Base-by-base conservation (phyloP, 2,888 invertebrate genomes). In the Synanthedon andrenaeformis region DNA sequence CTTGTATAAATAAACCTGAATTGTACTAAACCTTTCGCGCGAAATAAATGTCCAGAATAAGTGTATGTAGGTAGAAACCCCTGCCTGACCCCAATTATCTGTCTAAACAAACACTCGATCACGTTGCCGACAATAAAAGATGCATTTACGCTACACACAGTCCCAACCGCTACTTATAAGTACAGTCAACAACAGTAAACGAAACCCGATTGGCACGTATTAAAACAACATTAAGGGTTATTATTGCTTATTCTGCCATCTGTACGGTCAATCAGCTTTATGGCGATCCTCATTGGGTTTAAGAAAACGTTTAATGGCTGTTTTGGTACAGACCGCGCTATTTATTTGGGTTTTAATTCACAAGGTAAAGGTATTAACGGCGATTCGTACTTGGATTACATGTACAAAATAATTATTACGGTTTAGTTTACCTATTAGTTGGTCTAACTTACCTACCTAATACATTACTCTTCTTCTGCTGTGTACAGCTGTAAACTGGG, bases 61-160 rank as follows among this genome's bases (percentile, higher is more conserved):
- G 35, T 35, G 10, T 35, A 35, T 10, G 6, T 35, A 35, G 35
- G 35, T 10, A 35, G 35, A 10, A 35, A 35, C 45, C 45, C 45
- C n/a, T 45, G n/a, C 45, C 45, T 45, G 14, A 45, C 45, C 45
- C 58, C 57, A 57, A 70, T 71, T 62, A 66, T 62, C 56, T 55
- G 56, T 66, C 59, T 58, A 70, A 65, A 66, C 64, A 69, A 69
- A 66, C 65, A 67, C 67, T 72, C 65, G 59, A 70, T 74, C 70
- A 72, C 67, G 57, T 52, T 53, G 19, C 54, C 69, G 62, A 67
- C 72, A 67, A 69, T 74, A 70, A 72, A 74, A 69, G 63, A 65
- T 72, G 69, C 69, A 69, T 69, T 63, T 55, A 54, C 62, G 59
- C 60, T 59, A 55, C 59, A 62, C 54, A 57, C 45, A 35, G 35